phyloP scores from a whole-genome alignment of 1,140 invertebrate genomes.

The Drosophila sp. region DNA sequence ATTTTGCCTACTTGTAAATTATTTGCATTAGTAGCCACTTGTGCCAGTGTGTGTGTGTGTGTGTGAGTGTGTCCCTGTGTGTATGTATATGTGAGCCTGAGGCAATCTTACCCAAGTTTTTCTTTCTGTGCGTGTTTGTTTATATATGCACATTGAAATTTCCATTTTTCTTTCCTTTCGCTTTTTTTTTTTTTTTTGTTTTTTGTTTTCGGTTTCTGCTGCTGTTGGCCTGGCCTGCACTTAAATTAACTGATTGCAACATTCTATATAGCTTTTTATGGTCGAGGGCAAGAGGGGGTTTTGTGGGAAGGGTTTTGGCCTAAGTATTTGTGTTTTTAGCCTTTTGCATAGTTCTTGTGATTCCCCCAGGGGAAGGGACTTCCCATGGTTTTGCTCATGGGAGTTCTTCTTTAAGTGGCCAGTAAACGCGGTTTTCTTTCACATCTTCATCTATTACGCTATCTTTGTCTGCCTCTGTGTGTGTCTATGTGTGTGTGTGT shows the following conservation, averaged over 20 bases:
- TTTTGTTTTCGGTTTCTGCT: constrained; percentile 27
- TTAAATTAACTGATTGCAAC: constrained; percentile 82
- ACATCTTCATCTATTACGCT: constrained; percentile 19
- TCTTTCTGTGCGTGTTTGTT: constrained; percentile 68
- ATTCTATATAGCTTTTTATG: constrained; percentile 80
- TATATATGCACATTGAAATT: constrained; percentile 75
- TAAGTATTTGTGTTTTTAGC: constrained; percentile 40
- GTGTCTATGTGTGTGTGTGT: constrained; percentile 5
- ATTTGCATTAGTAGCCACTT: constrained; percentile 82
- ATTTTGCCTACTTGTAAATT: constrained; percentile 79
- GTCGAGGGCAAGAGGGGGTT: constrained; percentile 17
- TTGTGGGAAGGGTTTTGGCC: constrained; percentile 13
- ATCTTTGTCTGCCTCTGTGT: background rate
- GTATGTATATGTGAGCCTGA: constrained; percentile 61
- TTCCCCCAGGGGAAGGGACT: constrained; percentile 8
- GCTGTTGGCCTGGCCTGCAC: constrained; percentile 64
- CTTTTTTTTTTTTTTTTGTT: background rate
- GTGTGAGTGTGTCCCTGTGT: constrained; percentile 12
- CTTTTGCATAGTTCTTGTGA: constrained; percentile 56
- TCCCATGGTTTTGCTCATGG: constrained; percentile 44
- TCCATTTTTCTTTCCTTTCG: constrained; percentile 58
- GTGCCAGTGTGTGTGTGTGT: constrained; percentile 52
- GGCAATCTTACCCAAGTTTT: constrained; percentile 28
- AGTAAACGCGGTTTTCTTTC: constrained; percentile 65
- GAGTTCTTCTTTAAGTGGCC: constrained; percentile 72